These are phyloP conservation scores for Leptinotarsa texana DNA, from an alignment of 1,140 invertebrate genomes.

Conservation along the genomic window DNA sequence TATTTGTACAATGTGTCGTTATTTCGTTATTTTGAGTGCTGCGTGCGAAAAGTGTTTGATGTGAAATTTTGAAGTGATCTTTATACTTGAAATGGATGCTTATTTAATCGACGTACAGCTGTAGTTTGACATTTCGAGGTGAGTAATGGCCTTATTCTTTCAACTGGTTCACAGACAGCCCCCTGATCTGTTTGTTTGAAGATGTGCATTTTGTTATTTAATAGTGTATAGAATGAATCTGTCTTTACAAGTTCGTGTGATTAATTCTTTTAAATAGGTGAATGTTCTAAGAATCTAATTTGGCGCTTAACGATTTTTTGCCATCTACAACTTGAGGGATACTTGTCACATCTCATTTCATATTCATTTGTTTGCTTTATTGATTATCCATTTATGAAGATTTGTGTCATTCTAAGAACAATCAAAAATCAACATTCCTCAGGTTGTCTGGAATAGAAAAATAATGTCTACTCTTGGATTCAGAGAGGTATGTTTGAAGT, in stretches of 20 bases:
- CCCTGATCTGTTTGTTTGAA: neutral
- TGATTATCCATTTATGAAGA: neutral
- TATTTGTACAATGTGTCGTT: slow-evolving; percentile 29
- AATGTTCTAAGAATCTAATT: neutral
- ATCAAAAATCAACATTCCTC: neutral
- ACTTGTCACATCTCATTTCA: neutral
- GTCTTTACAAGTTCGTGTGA: neutral
- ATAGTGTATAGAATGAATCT: neutral
- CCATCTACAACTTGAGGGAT: neutral
- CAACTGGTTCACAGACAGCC: slow-evolving; percentile 5
- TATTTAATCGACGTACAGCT: slow-evolving; percentile 20
- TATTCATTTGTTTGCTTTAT: neutral
- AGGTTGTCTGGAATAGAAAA: too few relatives aligned
- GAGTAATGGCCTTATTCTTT: slow-evolving; percentile 15
- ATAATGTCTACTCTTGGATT: too few relatives aligned
- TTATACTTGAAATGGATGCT: slow-evolving; percentile 24
- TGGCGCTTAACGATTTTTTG: neutral
- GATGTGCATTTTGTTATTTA: neutral
- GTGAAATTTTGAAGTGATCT: slow-evolving; percentile 21
- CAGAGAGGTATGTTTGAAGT: neutral
- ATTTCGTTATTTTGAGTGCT: slow-evolving; percentile 29
- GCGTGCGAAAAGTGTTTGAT: slow-evolving; percentile 27
- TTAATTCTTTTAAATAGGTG: neutral
- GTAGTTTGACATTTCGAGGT: slow-evolving; percentile 24
- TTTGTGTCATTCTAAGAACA: neutral